Evolutionary conservation across 2,113 vertebrate genomes (phyloP).

Genomic region (Eptesicus fuscus): DNA sequence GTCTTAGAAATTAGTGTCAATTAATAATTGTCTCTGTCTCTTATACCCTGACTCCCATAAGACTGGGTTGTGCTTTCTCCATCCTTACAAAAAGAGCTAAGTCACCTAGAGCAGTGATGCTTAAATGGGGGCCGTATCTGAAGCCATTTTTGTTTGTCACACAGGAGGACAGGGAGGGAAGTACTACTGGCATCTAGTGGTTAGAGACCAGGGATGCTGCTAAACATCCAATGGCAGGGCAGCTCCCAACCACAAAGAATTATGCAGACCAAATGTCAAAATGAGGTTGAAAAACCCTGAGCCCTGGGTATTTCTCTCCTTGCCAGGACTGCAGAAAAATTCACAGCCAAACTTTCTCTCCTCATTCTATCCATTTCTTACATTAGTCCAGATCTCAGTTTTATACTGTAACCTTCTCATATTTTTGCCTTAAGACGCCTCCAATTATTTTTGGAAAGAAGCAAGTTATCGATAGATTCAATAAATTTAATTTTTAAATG

Average conservation of each 20-base stretch:
- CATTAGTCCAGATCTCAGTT: background rate
- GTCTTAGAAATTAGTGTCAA: background rate
- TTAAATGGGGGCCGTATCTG: background rate
- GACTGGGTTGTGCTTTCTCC: background rate
- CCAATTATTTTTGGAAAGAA: conserved; percentile 18
- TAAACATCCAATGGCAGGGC: background rate
- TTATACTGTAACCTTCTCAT: background rate
- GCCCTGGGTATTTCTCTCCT: background rate
- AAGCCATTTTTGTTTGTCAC: background rate
- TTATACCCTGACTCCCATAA: background rate
- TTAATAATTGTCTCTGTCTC: background rate
- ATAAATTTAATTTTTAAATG: conserved; percentile 1
- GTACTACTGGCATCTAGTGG: background rate
- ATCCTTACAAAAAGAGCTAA: background rate
- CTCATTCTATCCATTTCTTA: background rate
- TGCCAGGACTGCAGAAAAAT: background rate
- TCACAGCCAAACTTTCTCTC: background rate
- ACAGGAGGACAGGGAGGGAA: background rate
- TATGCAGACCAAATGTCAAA: background rate
- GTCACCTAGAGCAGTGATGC: background rate
- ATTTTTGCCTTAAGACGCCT: background rate
- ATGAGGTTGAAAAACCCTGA: background rate
- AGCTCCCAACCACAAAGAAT: background rate
- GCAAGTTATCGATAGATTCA: background rate
- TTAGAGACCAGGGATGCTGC: background rate